Evolutionary conservation across 2,113 vertebrate species (phyloP), one percentile per base, ranked within the genome.

Genomic region (Puntigrus tetrazona): DNA sequence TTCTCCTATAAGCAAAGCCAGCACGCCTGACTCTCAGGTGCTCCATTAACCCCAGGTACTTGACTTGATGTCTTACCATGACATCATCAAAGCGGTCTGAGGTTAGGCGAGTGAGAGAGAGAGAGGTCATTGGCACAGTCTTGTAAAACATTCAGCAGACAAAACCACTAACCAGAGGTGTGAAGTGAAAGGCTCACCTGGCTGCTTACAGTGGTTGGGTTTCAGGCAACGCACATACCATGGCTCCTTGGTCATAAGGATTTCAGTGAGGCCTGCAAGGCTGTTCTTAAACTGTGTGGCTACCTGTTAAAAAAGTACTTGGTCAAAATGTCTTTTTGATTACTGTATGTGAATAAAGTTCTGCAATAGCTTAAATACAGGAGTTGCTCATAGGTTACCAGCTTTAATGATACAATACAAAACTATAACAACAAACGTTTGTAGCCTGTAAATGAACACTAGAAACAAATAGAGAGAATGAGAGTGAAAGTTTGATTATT

Each of bases 201-300:
- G 93, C 80, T 96, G 95, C 88, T 98, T 99, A 88, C 92, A 93
- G 72, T 97, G 96, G 0, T 99, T 99, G 0, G 98, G 97, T 90
- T 99, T 99, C 52, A 99, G 96, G 79, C 98, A 99, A 59, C 98
- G 95, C 80, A 99, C 92, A 22, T 99, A 99, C 0, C 97, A 98
- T 20, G 98, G 95, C 81, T 98, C 96, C 90, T 99, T 99, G 78
- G 96, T 96, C 95, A 95, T 95, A 43, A 99, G 95, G 89, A 97
- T 98, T 79, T 98, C 97, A 20, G 98, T 96, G 50, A 99, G 95
- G 29, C 96, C 96, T 41, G 88, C 93, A 90, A 99, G 94, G 18
- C 97, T 99, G 93, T 91, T 97, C 89, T 99, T 99, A 92, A 99
- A 99, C 93, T 99, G 98, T 20, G 97, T 97, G 14, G 95, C 97